Conservation (phyloP, 37 sponge, comb jelly and placozoan species). For the Beroe ovata region DNA sequence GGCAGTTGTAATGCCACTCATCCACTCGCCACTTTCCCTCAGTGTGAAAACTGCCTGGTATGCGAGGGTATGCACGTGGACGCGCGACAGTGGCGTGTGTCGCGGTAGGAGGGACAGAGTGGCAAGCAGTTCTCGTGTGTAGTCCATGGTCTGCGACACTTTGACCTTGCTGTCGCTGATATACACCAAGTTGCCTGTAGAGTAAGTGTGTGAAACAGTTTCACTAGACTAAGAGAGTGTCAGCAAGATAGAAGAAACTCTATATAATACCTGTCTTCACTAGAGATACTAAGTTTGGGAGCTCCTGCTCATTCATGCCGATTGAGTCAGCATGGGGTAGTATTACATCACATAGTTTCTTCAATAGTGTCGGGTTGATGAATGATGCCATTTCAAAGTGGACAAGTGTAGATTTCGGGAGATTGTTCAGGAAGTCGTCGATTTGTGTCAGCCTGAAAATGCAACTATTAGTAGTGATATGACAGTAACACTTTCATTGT, state of each 20-base stretch:
- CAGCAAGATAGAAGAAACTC: too few relatives aligned
- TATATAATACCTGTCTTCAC: slow-evolving; percentile 67
- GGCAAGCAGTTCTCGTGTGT: slow-evolving; percentile 67
- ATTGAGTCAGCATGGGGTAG: slow-evolving; percentile 80
- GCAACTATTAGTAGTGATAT: neutral
- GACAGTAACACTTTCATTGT: neutral
- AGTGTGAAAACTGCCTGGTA: slow-evolving; percentile 75
- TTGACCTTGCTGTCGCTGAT: slow-evolving; percentile 65
- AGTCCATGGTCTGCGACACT: slow-evolving; percentile 70
- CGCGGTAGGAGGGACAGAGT: slow-evolving; percentile 30
- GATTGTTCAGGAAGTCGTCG: slow-evolving; percentile 47
- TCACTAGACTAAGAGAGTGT: too few relatives aligned
- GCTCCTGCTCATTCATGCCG: slow-evolving; percentile 90
- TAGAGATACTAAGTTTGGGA: slow-evolving; percentile 73
- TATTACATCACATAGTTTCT: slow-evolving; percentile 71
- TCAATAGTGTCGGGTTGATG: slow-evolving; percentile 69
- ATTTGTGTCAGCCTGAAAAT: slow-evolving; percentile 68
- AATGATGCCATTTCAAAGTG: slow-evolving; percentile 90
- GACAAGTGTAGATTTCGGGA: slow-evolving; percentile 69
- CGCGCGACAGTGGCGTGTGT: slow-evolving; percentile 68
- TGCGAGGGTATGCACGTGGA: slow-evolving; percentile 86
- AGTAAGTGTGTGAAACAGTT: neutral
- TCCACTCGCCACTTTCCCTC: slow-evolving; percentile 70
- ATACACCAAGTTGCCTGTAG: slow-evolving; percentile 23
- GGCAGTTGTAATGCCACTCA: slow-evolving; percentile 71